Percentiles rank a stretch among this genome's conserved stretches.
Conservation (phyloP, 2,888 invertebrate genomes). For the Iselma pallidipennis region DNA sequence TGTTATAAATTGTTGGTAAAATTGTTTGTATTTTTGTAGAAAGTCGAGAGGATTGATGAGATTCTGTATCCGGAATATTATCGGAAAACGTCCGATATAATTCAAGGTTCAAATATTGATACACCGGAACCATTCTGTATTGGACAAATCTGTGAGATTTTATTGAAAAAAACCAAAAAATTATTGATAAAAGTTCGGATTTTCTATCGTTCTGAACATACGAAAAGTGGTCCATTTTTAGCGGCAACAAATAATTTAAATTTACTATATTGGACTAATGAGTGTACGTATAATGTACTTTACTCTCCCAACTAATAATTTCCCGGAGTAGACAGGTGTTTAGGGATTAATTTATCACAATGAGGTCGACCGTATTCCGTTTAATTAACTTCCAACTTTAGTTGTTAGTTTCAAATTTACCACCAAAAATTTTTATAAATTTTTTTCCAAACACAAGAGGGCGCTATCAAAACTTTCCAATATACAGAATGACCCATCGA, state of each 20-base stretch:
- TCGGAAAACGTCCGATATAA: constrained; percentile 70
- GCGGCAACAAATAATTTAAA: constrained; percentile 71
- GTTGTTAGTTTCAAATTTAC: not conserved
- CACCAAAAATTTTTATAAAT: not conserved
- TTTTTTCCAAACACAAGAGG: not conserved
- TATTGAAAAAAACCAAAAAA: constrained; percentile 55
- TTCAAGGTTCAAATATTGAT: constrained; percentile 72
- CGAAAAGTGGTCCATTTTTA: constrained; percentile 61
- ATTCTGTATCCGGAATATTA: constrained; percentile 80
- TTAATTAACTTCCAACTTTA: no score
- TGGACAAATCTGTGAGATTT: constrained; percentile 69
- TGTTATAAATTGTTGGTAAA: no score
- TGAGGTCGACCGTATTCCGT: no score
- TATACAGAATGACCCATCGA: not conserved
- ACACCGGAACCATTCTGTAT: constrained; percentile 78
- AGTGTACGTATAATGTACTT: constrained; percentile 60
- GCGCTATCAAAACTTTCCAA: not conserved
- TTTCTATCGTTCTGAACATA: constrained; percentile 78
- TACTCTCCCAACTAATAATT: no score
- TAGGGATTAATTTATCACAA: no score
- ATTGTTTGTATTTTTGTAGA: constrained; percentile 13
- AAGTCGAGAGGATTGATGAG: constrained; percentile 65
- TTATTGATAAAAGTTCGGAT: constrained; percentile 70
- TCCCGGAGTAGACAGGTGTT: no score
- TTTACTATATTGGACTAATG: constrained; percentile 76